Base-by-base conservation (phyloP, 30 jellyfish, hydroid and myxozoan species). In the Calvadosia cruxmelitensis region DNA sequence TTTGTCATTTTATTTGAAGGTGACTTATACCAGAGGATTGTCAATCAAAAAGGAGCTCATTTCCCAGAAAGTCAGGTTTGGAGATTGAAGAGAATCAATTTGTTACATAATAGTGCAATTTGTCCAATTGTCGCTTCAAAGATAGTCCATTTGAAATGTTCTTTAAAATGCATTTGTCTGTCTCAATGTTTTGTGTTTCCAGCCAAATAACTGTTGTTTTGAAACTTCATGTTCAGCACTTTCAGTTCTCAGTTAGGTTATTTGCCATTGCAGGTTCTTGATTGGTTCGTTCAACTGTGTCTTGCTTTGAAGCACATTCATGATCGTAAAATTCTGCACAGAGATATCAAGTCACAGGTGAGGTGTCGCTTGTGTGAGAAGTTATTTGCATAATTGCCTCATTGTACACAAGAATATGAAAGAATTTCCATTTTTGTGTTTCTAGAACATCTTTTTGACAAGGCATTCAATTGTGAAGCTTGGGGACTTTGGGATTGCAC, bases 401-500 rank as follows among this genome's bases (percentile, higher is more conserved):
- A 65, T 31, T 24, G 27, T 31, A 16, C 5, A 65, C 27, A 25
- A 23, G 25, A 0, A n/a, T 23, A 12, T 65, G 74, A 16, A 3
- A 27, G 1, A 27, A 2, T 3, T 2, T 57, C 7, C 29, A 10
- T 3, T 3, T 34, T 34, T 69, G n/a, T 36, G 27, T 70, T 70
- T 70, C 27, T 78, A 88, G 97, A 88, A 88, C 62, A 81, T 88
- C 5, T 88, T 88, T 63, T 70, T 88, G 65, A 88, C 97, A 2
- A 65, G 67, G 63, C 93, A 88, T 49, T 83, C 83, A 27, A 88
- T 88, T 1, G 93, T 88, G 20, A 88, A 88, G 57, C 85, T 88
- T n/a, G 97, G 97, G 28, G 97, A 88, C 61, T 88, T 88, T 81
- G 97, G 97, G 15, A 88, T 88, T 57, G 97, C 97, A 10, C 69